Evolutionary conservation across 2,888 invertebrate genomes (phyloP).

Genomic region (Drosophila colorata): DNA sequence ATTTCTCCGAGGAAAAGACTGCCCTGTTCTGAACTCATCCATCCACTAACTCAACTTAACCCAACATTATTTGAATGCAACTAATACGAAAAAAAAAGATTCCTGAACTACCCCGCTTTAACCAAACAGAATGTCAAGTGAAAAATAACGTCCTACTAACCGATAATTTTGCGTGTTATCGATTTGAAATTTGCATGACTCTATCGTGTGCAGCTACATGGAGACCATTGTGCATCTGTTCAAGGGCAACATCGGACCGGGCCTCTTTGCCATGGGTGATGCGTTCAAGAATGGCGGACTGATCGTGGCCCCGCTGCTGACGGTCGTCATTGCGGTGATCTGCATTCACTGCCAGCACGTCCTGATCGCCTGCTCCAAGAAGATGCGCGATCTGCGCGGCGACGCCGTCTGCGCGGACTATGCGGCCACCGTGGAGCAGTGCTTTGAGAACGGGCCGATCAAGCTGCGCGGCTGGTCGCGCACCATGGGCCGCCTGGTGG

Average conservation of each 20-base stretch:
- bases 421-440: conserved; percentile 93
- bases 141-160: neutral
- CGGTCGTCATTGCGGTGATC: conserved; percentile 92
- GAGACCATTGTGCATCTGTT: conserved; percentile 96
- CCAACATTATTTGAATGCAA: no score
- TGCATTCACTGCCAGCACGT: conserved; percentile 97
- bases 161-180: neutral
- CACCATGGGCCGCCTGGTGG: conserved; percentile 90
- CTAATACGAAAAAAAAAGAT: no score
- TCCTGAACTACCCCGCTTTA: no score
- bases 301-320: conserved; percentile 91
- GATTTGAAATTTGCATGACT: neutral
- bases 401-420: conserved; percentile 88
- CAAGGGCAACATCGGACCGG: conserved; percentile 98
- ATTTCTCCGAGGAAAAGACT: no score
- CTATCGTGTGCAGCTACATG: conserved; percentile 88
- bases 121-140: no score
- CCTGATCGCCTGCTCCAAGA: conserved; percentile 91
- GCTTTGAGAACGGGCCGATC: conserved; percentile 91
- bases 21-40: no score
- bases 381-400: conserved; percentile 88
- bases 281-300: conserved; percentile 97
- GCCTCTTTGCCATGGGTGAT: conserved; percentile 97
- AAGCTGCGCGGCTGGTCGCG: conserved; percentile 88
- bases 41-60: no score